Conservation (phyloP, 2,888 invertebrate genomes). For the Chalcosyrphus nemorum region DNA sequence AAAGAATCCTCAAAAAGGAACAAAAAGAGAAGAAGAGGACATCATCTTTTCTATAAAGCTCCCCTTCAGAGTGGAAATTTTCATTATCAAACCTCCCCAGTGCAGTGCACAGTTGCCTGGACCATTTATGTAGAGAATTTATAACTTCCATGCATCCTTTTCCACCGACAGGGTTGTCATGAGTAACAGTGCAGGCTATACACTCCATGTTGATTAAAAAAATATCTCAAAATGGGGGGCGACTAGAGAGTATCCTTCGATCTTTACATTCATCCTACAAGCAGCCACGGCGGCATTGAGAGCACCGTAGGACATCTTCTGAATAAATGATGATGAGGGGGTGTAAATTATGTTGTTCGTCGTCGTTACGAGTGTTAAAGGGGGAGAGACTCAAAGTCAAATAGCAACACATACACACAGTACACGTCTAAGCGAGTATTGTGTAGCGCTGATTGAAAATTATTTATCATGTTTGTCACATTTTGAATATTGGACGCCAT, state of each 20-base stretch:
- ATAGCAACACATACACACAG: not conserved
- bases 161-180: constrained; percentile 44
- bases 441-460: constrained; percentile 68
- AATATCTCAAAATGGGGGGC: constrained; percentile 54
- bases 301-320: constrained; percentile 32
- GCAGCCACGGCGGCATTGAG: not conserved
- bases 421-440: constrained; percentile 19
- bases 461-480: constrained; percentile 70
- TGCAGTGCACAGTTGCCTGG: constrained; percentile 37
- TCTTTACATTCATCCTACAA: constrained; percentile 1
- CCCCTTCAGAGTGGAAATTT: constrained; percentile 35
- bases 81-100: constrained; percentile 47
- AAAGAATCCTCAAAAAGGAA: constrained; percentile 5
- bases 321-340: constrained; percentile 56
- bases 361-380: not conserved
- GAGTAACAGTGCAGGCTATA: constrained; percentile 53
- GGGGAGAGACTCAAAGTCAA: constrained; percentile 49
- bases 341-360: constrained; percentile 38
- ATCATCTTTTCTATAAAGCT: constrained; percentile 30
- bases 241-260: constrained; percentile 4
- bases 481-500: constrained; percentile 57
- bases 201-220: constrained; percentile 56
- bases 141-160: constrained; percentile 49
- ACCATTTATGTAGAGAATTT: constrained; percentile 53
- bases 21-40: constrained; percentile 9